Evolutionary conservation across 2,888 invertebrate species (phyloP).

Genomic region (Eupithecia vulgata): DNA sequence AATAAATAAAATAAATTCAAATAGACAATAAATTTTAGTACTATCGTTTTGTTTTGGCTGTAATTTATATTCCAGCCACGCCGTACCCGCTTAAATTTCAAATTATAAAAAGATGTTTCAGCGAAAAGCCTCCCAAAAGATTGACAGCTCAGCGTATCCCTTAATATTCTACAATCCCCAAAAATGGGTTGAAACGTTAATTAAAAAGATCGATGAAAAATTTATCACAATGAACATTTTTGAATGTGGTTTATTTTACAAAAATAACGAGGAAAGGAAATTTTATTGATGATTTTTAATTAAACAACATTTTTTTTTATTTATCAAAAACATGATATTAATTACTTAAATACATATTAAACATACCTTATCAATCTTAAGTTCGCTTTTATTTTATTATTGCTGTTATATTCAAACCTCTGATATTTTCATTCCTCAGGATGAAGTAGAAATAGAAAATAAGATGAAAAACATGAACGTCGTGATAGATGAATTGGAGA

Average conservation of each 20-base stretch:
- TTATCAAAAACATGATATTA: too few relatives aligned
- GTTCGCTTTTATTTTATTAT: neutral
- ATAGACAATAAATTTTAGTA: neutral
- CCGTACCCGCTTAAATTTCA: neutral
- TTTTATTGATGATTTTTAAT: too few relatives aligned
- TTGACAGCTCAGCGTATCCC: neutral
- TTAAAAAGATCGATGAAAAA: neutral
- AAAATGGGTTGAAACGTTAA: neutral
- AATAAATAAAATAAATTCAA: neutral
- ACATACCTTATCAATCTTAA: neutral
- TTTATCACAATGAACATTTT: neutral
- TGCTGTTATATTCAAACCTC: neutral
- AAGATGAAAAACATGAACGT: slow-evolving; percentile 53
- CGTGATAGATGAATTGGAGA: slow-evolving; percentile 49
- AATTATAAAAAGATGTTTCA: neutral
- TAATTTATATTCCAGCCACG: neutral
- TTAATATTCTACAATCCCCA: neutral
- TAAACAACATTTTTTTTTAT: too few relatives aligned
- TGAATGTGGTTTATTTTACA: neutral
- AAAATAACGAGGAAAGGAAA: neutral
- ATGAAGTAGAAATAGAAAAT: slow-evolving; percentile 57
- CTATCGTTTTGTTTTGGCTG: neutral
- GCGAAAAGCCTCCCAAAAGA: neutral
- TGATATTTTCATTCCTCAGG: slow-evolving; percentile 46
- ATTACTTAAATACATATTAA: too few relatives aligned